Percentiles rank a stretch among this genome's conserved stretches.
Conservation (phyloP, 2,113 vertebrate genomes). For the Paradisaea rubra region DNA sequence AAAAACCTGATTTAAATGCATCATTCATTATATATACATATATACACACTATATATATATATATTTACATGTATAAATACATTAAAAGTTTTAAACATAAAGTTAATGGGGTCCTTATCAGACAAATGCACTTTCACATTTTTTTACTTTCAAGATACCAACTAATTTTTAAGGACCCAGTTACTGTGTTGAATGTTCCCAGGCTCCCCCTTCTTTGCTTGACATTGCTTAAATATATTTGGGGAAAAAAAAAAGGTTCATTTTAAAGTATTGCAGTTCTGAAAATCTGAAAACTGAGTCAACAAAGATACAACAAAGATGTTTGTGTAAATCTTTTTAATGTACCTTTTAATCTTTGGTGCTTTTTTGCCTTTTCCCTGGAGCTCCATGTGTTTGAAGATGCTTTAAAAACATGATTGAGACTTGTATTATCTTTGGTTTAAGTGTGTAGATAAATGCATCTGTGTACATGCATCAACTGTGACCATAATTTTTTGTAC, state of each 20-base stretch:
- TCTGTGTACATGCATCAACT: constrained; percentile 54
- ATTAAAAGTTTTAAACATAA: background rate
- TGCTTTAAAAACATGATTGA: constrained; percentile 17
- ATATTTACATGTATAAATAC: constrained; percentile 17
- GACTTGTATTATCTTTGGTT: constrained; percentile 16
- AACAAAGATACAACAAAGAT: background rate
- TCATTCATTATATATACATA: background rate
- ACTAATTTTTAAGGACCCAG: background rate
- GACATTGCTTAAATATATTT: background rate
- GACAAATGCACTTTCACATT: constrained; percentile 7
- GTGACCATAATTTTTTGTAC: constrained; percentile 63
- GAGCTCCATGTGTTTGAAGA: constrained; percentile 19
- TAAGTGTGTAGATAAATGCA: constrained; percentile 19
- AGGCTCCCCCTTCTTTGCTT: background rate
- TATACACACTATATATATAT: background rate
- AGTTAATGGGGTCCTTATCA: background rate
- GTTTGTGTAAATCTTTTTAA: background rate
- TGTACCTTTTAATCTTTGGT: constrained; percentile 44
- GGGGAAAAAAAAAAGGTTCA: background rate
- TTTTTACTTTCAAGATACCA: background rate
- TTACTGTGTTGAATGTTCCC: background rate
- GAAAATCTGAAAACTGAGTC: background rate
- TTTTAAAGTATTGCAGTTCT: background rate
- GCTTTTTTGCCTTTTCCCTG: constrained; percentile 27
- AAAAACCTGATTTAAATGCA: background rate